Base-by-base conservation (phyloP, 1,140 invertebrate genomes). In the Megalonaias nervosa region DNA sequence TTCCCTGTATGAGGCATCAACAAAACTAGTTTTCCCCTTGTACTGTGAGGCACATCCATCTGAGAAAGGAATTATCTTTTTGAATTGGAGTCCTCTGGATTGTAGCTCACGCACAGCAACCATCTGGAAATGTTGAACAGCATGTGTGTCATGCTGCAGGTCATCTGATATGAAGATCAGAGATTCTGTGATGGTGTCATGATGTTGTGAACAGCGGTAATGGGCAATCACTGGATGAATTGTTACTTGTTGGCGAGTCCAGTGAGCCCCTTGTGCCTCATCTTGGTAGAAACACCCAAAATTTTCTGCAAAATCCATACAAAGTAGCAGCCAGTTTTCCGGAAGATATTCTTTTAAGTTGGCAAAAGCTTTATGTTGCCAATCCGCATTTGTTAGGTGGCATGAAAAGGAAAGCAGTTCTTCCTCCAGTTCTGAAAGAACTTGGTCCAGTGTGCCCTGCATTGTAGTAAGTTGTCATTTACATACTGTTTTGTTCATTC, bases 31-130 rank as follows among this genome's bases (percentile, higher is more conserved):
- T 71, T 75, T 80, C 4, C 38, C 64, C 66, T 84, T 84, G 67
- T 71, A 84, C 59, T 84, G 82, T 14, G 56, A 62, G 9, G 80
- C 64, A n/a, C 70, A 60, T 17, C 82, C 77, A 76, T 84, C 80
- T 58, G 71, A 76, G 57, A 80, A 84, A 38, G 78, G 69, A 70
- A 84, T 71, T 23, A 48, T 74, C 64, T 56, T 60, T 62, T 57
- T 71, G 16, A 60, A 81, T 74, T 15, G 31, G 57, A 55, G 75
- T 61, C 48, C 64, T 56, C 62, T 58, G 13, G n/a, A 60, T 23
- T 61, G 31, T 62, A 57, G 55, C n/a, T 67, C 64, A 62, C 14
- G 21, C 56, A 38, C 70, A 48, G 73, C 73, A 31, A 67, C 19
- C 17, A 68, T 67, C 16, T 71, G 62, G 26, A 70, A 71, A 71